Evolutionary conservation across 2,113 vertebrate species (phyloP).

Genomic region (Bombycilla garrulus): DNA sequence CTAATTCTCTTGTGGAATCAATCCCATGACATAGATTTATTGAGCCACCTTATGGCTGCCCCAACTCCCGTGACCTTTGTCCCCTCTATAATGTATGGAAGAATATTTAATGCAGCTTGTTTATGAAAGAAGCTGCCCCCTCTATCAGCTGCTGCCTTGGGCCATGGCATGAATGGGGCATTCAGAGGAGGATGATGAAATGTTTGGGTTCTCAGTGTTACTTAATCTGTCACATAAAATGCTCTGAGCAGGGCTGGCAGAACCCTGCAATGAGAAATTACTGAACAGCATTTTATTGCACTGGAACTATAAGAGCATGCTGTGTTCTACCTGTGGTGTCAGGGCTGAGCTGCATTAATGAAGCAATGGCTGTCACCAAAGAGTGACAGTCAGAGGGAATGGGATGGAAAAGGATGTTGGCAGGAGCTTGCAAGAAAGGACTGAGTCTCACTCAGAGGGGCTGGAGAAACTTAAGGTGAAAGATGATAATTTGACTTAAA

Average conservation of each 20-base stretch:
- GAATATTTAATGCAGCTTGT: conserved; percentile 58
- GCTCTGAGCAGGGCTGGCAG: background rate
- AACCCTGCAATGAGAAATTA: background rate
- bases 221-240: background rate
- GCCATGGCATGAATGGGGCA: background rate
- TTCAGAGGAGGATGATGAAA: background rate
- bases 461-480: background rate
- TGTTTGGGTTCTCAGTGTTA: background rate
- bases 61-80: conserved; percentile 57
- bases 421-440: background rate
- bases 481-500: background rate
- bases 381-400: background rate
- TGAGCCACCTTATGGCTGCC: conserved; percentile 53
- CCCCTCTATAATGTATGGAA: conserved; percentile 38
- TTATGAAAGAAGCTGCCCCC: conserved; percentile 32
- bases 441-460: background rate
- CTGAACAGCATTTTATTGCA: background rate
- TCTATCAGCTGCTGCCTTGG: background rate
- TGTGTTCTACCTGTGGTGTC: background rate
- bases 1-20: conserved; percentile 61
- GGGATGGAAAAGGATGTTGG: background rate
- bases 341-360: background rate
- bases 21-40: conserved; percentile 67
- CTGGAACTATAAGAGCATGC: background rate
- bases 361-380: background rate